These are phyloP conservation scores for Eueremaeus valkanovi DNA, from an alignment of 2,888 invertebrate species.

Conservation along the genomic window DNA sequence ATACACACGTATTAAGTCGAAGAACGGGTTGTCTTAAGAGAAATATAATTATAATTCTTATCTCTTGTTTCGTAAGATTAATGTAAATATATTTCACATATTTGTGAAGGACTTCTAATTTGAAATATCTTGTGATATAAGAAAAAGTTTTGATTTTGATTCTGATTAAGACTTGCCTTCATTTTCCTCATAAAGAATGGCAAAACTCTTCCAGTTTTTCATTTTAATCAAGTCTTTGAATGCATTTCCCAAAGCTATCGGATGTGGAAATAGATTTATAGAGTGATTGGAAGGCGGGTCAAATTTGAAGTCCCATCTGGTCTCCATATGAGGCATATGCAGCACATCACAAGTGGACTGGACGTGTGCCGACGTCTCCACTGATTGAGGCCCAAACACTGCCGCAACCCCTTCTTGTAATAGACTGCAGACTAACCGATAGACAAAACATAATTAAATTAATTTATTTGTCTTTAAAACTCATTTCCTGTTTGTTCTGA, in stretches of 20 bases:
- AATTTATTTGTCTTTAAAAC: neutral
- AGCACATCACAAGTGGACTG: slow-evolving; percentile 54
- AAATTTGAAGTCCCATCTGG: slow-evolving; percentile 48
- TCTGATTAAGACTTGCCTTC: slow-evolving; percentile 50
- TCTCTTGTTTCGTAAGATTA: neutral
- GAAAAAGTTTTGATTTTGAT: neutral
- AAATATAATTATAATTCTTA: neutral
- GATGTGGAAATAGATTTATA: slow-evolving; percentile 54
- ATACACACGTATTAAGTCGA: neutral
- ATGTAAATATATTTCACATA: neutral
- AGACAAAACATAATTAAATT: slow-evolving; percentile 8
- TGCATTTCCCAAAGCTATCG: slow-evolving; percentile 51
- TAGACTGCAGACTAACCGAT: slow-evolving; percentile 46
- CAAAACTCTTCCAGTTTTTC: slow-evolving; percentile 53
- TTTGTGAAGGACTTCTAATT: neutral
- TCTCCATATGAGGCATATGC: slow-evolving; percentile 54
- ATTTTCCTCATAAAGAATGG: slow-evolving; percentile 54
- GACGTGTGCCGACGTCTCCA: slow-evolving; percentile 52
- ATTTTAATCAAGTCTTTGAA: slow-evolving; percentile 51
- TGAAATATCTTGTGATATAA: neutral
- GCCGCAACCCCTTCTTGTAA: slow-evolving; percentile 48
- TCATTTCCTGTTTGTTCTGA: slow-evolving; percentile 7
- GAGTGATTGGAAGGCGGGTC: slow-evolving; percentile 47
- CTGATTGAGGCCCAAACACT: slow-evolving; percentile 54
- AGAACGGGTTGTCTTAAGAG: neutral